These are phyloP conservation scores for Saturnia japonica DNA, from an alignment of 2,888 invertebrate species.

Conservation along the genomic window DNA sequence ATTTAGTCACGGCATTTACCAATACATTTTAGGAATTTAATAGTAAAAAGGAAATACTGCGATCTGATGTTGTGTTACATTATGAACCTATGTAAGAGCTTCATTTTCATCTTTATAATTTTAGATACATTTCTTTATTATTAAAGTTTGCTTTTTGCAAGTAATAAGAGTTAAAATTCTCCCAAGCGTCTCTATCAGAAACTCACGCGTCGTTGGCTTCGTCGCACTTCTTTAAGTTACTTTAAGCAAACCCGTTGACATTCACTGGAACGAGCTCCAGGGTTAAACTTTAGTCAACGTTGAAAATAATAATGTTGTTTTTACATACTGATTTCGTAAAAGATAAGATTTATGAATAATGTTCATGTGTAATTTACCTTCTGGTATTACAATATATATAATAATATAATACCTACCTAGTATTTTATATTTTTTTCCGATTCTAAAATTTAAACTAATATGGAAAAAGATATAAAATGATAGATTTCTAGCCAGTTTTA, in stretches of 20 bases:
- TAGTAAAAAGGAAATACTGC: not conserved
- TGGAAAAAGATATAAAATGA: not conserved
- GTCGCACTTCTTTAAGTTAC: slow-evolving; percentile 50
- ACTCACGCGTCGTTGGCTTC: slow-evolving; percentile 61
- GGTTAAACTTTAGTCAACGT: slow-evolving; percentile 1
- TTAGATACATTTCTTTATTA: slow-evolving; percentile 24
- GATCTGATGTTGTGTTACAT: no score
- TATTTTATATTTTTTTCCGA: no score
- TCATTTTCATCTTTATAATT: slow-evolving; percentile 22
- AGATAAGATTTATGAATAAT: not conserved
- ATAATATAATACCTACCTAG: no score
- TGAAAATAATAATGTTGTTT: not conserved
- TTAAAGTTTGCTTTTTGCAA: slow-evolving; percentile 14
- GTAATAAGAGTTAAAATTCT: slow-evolving; percentile 16
- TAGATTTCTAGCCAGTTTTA: not conserved
- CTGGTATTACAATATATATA: not conserved
- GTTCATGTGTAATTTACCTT: not conserved
- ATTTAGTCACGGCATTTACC: no score
- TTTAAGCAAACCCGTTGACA: slow-evolving; percentile 37
- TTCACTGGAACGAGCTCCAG: slow-evolving; percentile 36
- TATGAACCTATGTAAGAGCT: not conserved
- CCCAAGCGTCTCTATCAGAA: slow-evolving; percentile 49
- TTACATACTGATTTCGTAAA: not conserved
- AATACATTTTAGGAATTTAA: not conserved
- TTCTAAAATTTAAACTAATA: not conserved